Conservation (phyloP, 1,140 invertebrate species). For the Drosophila ironensis region DNA sequence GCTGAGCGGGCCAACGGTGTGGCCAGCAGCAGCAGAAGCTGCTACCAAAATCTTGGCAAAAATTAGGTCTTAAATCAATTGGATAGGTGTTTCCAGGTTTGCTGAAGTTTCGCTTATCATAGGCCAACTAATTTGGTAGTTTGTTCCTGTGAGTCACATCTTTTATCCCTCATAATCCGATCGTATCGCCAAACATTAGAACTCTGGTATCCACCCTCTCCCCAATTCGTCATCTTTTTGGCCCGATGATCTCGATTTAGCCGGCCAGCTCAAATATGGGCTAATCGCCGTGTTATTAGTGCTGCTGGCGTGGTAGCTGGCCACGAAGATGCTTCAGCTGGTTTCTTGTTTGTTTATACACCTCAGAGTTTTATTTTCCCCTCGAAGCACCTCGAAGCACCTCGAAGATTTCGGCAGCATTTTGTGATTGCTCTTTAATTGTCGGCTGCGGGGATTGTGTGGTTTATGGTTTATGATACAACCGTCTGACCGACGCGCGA, state of each 20-base stretch:
- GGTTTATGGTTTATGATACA: conserved; percentile 65
- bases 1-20: conserved; percentile 1
- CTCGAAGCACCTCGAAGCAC: no score
- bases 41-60: conserved; percentile 56
- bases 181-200: no score
- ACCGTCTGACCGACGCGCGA: neutral
- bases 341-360: conserved; percentile 64
- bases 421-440: conserved; percentile 48
- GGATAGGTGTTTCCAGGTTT: no score
- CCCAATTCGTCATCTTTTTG: neutral
- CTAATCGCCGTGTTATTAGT: conserved; percentile 29
- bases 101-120: no score
- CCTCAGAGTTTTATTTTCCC: conserved; percentile 62
- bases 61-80: no score
- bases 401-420: conserved; percentile 50
- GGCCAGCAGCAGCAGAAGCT: conserved; percentile 21
- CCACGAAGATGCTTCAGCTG: conserved; percentile 26
- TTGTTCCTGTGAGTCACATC: neutral
- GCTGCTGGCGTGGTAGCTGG: conserved; percentile 4
- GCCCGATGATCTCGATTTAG: conserved; percentile 27
- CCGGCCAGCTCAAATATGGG: conserved; percentile 40
- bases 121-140: no score
- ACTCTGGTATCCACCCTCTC: no score
- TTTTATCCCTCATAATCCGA: no score
- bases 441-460: conserved; percentile 22